phyloP scores from a whole-genome alignment of 2,888 invertebrate genomes.

The Synanthedon formicaeformis region DNA sequence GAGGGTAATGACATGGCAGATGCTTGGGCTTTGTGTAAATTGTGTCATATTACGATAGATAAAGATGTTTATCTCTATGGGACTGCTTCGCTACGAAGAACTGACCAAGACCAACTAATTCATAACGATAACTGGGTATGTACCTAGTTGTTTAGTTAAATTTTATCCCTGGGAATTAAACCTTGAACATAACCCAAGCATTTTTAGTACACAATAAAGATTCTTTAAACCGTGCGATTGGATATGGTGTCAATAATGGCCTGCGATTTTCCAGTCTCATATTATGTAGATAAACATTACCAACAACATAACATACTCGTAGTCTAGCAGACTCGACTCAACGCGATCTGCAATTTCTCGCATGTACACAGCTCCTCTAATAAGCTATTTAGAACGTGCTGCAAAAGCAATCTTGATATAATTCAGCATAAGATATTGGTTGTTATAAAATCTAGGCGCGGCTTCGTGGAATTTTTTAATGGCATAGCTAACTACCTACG shows the following conservation, averaged over 20 bases:
- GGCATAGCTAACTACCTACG: slow-evolving; percentile 2
- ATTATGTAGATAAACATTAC: too few species aligned
- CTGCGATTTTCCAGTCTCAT: too few species aligned
- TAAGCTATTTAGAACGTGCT: slow-evolving; percentile 4
- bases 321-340: neutral
- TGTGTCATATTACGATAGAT: slow-evolving; percentile 19
- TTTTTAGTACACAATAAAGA: too few species aligned
- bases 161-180: too few species aligned
- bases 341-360: slow-evolving; percentile 1
- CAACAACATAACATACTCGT: too few species aligned
- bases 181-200: too few species aligned
- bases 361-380: neutral
- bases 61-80: neutral
- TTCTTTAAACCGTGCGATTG: too few species aligned
- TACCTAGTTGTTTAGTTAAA: too few species aligned
- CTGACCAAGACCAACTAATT: too few species aligned
- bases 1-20: slow-evolving; percentile 64
- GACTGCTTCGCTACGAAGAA: neutral
- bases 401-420: slow-evolving; percentile 6
- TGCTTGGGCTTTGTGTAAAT: slow-evolving; percentile 55
- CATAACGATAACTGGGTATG: too few species aligned
- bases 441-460: slow-evolving; percentile 9
- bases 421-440: slow-evolving; percentile 9
- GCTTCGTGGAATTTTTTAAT: slow-evolving; percentile 1
- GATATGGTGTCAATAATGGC: too few species aligned